These are phyloP conservation scores for Galeopsomyia nigrocyanea DNA, from an alignment of 2,888 invertebrate genomes.

Conservation along the genomic window DNA sequence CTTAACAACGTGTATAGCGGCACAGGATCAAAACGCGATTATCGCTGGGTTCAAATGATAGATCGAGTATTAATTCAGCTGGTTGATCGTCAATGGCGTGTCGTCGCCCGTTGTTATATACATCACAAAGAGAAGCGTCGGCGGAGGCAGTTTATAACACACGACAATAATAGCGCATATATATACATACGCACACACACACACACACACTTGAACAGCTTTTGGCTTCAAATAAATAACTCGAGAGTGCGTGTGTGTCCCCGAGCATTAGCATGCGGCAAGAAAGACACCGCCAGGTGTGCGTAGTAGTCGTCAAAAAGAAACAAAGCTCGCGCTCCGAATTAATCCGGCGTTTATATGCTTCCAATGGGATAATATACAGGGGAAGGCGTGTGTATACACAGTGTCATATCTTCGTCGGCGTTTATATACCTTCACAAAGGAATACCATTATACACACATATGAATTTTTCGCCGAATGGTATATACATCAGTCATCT, in stretches of 20 bases:
- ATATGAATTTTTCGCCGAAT: slow-evolving; percentile 9
- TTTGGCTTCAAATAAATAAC: no score
- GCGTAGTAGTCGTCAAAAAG: slow-evolving; percentile 7
- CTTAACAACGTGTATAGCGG: neutral
- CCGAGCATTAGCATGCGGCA: no score
- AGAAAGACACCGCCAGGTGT: no score
- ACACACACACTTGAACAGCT: no score
- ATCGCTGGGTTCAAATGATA: slow-evolving; percentile 31
- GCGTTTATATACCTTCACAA: slow-evolving; percentile 2
- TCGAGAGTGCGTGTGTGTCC: no score
- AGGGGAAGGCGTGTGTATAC: neutral
- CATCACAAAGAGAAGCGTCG: no score
- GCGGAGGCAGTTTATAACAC: no score
- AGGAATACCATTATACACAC: slow-evolving; percentile 12
- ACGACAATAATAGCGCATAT: no score
- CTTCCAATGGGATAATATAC: neutral
- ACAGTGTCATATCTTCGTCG: neutral
- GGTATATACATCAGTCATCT: slow-evolving; percentile 19
- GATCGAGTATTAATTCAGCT: slow-evolving; percentile 40
- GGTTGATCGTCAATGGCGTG: slow-evolving; percentile 8
- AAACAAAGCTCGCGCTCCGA: slow-evolving; percentile 6
- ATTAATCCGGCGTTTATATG: slow-evolving; percentile 34
- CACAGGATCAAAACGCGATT: slow-evolving; percentile 4
- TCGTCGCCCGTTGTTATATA: neutral
- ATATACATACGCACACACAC: no score